Conservation (phyloP, 2,113 vertebrate genomes). For the Rhinoderma darwinii region DNA sequence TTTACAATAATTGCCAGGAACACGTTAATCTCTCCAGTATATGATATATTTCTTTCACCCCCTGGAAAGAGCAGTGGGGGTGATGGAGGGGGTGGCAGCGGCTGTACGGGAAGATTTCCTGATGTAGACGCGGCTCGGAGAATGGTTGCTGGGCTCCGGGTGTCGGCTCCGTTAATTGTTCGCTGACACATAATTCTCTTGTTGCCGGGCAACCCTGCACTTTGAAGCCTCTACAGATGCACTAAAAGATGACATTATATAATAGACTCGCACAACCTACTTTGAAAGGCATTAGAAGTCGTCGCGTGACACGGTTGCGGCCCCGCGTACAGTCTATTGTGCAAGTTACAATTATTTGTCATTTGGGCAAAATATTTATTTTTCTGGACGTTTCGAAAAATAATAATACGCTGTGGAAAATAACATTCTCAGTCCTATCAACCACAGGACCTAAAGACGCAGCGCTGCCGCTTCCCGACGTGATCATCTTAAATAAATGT, state of each 20-base stretch:
- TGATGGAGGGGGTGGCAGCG: neutral
- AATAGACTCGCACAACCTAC: conserved; percentile 30
- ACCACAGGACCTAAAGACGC: neutral
- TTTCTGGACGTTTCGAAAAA: neutral
- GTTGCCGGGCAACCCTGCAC: conserved; percentile 48
- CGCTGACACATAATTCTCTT: conserved; percentile 45
- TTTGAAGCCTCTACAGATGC: conserved; percentile 27
- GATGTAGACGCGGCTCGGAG: conserved; percentile 23
- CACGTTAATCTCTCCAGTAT: neutral
- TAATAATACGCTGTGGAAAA: neutral
- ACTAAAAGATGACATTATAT: conserved; percentile 46
- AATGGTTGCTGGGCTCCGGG: conserved; percentile 23
- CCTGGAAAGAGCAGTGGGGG: neutral
- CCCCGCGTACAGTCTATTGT: conserved; percentile 33
- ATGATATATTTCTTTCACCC: neutral
- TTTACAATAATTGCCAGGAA: neutral
- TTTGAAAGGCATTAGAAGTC: conserved; percentile 30
- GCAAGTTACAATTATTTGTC: conserved; percentile 36
- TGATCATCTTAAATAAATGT: neutral
- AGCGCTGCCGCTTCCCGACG: neutral
- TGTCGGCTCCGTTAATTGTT: conserved; percentile 50
- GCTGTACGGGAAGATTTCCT: neutral
- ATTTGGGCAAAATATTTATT: conserved; percentile 31
- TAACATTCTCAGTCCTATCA: neutral
- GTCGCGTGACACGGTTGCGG: neutral